Base-by-base conservation (phyloP, 2,888 invertebrate genomes). In the Rosalia funebris region DNA sequence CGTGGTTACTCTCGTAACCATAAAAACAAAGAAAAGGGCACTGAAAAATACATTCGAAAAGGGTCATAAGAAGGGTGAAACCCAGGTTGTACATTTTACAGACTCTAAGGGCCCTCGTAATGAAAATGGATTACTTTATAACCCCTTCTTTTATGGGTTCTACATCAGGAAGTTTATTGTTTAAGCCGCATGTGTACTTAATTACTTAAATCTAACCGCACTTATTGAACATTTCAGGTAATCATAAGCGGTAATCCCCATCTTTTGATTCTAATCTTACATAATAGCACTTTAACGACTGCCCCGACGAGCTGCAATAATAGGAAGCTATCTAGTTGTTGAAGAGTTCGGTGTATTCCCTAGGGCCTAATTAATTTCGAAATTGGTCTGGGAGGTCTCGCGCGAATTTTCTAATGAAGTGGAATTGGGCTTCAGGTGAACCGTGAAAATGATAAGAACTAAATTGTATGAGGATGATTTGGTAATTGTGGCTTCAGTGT, bases 201-300 rank as follows among this genome's bases (percentile, higher is more conserved):
- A 44, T 44, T 20, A 44, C 11, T 12, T 25, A 12, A 12, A n/a
- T 11, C 44, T 19, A 44, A 44, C 20, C 11, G 14, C 25, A 25
- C 20, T n/a, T 20, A 44, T 25, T 44, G 25, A 12, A 44, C 44
- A 25, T 25, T 12, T 44, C 14, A 14, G 12, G 44, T n/a, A 44
- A 44, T 44, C 44, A 44, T 44, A 44, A 44, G 12, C 44, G n/a
- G 11, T 20, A 25, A 20, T 44, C 11, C 44, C 14, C 12, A 12
- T 44, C 11, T 44, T 44, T 44, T 14, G 44, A 44, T 44, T 44
- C 14, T 44, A 44, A 44, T 44, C 20, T 19, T 19, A 14, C 44
- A 25, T 44, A 44, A 44, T 44, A 44, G 44, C 20, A 25, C 11
- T 25, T 44, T 44, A 44, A 44, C 41, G 41, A 41, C 25, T 44